Conservation (phyloP, 2,113 vertebrate species). For the Lamprotornis superbus region DNA sequence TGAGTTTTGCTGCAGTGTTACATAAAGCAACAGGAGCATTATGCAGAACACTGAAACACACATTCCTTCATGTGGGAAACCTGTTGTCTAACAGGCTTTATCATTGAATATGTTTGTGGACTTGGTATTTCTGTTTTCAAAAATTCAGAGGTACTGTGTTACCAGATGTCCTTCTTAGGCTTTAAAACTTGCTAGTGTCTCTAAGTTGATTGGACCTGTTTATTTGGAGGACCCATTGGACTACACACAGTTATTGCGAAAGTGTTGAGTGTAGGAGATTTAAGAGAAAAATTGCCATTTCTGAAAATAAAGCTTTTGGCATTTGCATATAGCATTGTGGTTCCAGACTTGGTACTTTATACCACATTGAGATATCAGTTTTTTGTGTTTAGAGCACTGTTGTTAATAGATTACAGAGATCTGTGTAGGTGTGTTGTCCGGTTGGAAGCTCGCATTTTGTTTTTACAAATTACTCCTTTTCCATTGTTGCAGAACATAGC, state of each 20-base stretch:
- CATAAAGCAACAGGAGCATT: neutral
- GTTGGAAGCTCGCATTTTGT: neutral
- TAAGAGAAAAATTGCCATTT: neutral
- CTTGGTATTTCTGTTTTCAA: neutral
- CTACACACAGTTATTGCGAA: neutral
- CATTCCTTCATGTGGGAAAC: neutral
- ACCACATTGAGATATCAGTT: rapidly evolving
- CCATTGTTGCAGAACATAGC: neutral
- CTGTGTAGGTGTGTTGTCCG: neutral
- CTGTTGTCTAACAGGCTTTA: neutral
- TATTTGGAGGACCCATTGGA: neutral
- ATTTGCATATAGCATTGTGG: rapidly evolving
- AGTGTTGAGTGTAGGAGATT: neutral
- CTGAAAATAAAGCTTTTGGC: neutral
- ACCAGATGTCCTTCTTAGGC: neutral
- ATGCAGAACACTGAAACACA: neutral
- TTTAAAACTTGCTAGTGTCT: neutral
- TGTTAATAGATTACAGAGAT: neutral
- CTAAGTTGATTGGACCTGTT: neutral
- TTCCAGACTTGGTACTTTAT: neutral
- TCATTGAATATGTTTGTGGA: neutral
- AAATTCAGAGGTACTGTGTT: neutral
- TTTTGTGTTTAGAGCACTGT: neutral
- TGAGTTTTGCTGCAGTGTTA: neutral
- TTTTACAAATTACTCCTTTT: neutral